Evolutionary conservation across 1,140 invertebrate species (phyloP), one percentile per base, ranked within the genome.

Genomic region (Sogatella furcifera): DNA sequence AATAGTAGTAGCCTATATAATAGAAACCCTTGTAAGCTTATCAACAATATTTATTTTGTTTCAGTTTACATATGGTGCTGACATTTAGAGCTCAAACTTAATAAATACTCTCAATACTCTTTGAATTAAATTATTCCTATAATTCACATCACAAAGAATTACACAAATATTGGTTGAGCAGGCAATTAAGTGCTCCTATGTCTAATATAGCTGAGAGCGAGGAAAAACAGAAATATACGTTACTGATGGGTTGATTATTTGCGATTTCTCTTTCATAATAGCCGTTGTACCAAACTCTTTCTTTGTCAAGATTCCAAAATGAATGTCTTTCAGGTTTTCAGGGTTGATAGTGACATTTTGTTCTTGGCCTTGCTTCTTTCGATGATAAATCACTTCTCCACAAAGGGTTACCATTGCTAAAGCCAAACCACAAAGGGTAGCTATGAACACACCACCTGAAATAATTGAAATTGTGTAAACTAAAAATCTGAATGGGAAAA

Each of bases 371-470:
- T 76, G 73, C 67, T 83, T 84, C n/a, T 78, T 76, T 62, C 83
- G 83, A 69, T 91, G 87, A 67, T 89, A 90, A 34, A 90, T 74
- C 0, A 93, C 84, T 71, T 93, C 89, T 61, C 84, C 83, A 0
- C 80, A 84, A 11, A 93, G 73, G 0, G 89, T 90, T 5, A 91
- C 69, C 85, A 93, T 89, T 0, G 89, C 89, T 34, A 93, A 67
- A 0, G 83, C 83, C 5, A 93, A 73, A 0, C 90, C 91, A 68
- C 90, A 89, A 0, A 92, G 73, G 0, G 90, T 93, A 2, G 89
- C 89, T 63, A 93, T 92, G 66, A 93, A 94, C 3, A 94, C 90
- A 6, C 90, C 91, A 63, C 90, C 88, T 88, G 68, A 44, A 74
- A 71, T 53, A 38, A 61, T 58, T 28, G 59, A 1, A n/a, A n/a